phyloP scores from a whole-genome alignment of 2,797 vertebrate genomes.

The Channallabes apus region DNA sequence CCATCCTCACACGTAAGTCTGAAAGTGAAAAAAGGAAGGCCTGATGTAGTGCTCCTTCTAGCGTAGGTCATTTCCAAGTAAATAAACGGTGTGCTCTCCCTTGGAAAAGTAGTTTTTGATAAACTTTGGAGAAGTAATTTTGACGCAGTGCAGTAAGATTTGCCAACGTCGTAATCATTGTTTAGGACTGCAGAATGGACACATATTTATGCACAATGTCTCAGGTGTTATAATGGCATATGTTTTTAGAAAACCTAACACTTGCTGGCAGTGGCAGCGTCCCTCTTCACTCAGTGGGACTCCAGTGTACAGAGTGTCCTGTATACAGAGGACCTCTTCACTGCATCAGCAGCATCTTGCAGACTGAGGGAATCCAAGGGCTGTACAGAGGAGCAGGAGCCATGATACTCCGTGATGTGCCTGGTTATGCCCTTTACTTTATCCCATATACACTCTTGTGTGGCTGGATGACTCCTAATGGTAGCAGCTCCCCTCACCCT shows the following conservation, averaged over 20 bases:
- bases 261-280: slow-evolving; percentile 70
- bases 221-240: not conserved
- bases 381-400: slow-evolving; percentile 86
- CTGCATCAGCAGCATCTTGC: slow-evolving; percentile 85
- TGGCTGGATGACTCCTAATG: slow-evolving; percentile 78
- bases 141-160: not conserved
- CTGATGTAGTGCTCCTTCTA: not conserved
- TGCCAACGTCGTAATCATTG: not conserved
- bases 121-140: no score
- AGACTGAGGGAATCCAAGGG: slow-evolving; percentile 83
- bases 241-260: slow-evolving; percentile 71
- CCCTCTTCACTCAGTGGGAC: slow-evolving; percentile 61
- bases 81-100: not conserved
- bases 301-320: slow-evolving; percentile 51
- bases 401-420: slow-evolving; percentile 91
- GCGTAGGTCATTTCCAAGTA: not conserved
- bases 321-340: slow-evolving; percentile 86
- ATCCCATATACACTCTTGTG: slow-evolving; percentile 86
- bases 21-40: not conserved
- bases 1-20: slow-evolving; percentile 74
- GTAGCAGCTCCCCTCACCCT: slow-evolving; percentile 68
- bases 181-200: not conserved
- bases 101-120: not conserved
- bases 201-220: not conserved
- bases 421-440: slow-evolving; percentile 92